These are phyloP conservation scores for Percopsis transmontana DNA, from an alignment of 2,113 vertebrate species.

Conservation along the genomic window DNA sequence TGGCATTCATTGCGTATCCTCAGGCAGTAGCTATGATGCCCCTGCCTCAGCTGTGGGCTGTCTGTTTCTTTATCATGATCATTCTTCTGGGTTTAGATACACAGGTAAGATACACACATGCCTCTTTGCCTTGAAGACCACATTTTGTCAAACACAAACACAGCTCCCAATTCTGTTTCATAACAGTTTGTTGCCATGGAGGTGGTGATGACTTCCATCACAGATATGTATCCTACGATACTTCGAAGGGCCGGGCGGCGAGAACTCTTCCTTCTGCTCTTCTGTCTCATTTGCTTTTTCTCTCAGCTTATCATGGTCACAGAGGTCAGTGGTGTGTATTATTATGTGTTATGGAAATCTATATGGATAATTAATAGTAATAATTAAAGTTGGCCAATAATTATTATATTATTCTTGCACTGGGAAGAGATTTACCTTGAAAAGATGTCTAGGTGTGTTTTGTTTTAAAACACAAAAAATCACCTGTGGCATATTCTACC, in stretches of 20 bases:
- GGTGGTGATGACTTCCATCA: constrained; percentile 68
- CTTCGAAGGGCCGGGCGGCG: constrained; percentile 62
- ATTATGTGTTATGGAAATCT: no score
- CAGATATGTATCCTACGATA: constrained; percentile 68
- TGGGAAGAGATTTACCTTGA: no score
- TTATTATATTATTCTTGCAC: no score
- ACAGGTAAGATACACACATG: constrained; percentile 56
- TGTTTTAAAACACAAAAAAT: no score
- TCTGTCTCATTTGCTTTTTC: constrained; percentile 71
- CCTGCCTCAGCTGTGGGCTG: constrained; percentile 76
- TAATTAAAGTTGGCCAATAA: no score
- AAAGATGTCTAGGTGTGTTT: no score
- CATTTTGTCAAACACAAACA: neutral
- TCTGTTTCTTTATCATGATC: constrained; percentile 79
- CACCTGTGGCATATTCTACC: no score
- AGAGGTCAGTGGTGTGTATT: constrained; percentile 57
- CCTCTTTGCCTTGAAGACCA: neutral
- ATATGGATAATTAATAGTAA: neutral
- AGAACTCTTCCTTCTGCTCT: constrained; percentile 70
- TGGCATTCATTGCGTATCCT: constrained; percentile 79
- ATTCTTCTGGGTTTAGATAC: constrained; percentile 77
- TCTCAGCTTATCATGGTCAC: constrained; percentile 75
- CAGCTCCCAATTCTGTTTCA: neutral
- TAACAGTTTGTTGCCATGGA: constrained; percentile 75
- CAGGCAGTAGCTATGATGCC: constrained; percentile 80